These are phyloP conservation scores for Periophthalmus magnuspinnatus DNA, from an alignment of 2,797 vertebrate species.

Conservation along the genomic window DNA sequence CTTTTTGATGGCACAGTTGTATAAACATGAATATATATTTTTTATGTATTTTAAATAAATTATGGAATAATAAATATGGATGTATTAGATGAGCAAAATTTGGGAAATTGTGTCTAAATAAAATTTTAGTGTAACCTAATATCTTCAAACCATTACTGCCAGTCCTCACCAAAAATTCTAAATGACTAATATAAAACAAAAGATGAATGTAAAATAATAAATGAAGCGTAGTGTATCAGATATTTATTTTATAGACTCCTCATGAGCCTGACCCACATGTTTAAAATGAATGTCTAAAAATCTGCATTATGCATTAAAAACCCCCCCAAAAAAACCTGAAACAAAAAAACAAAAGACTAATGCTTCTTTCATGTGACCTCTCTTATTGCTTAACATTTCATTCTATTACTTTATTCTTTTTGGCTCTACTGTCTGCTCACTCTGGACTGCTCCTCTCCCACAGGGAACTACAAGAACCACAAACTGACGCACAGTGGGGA, in stretches of 20 bases:
- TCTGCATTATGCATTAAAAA: neutral
- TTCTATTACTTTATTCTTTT: neutral
- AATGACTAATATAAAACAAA: neutral
- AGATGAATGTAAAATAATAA: too few species aligned
- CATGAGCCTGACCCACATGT: neutral
- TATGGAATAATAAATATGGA: neutral
- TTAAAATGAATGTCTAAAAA: neutral
- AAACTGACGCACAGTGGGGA: slow-evolving; percentile 92
- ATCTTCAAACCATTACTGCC: neutral
- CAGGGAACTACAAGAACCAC: slow-evolving; percentile 93
- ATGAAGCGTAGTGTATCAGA: too few species aligned
- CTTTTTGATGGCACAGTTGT: neutral
- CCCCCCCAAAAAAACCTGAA: too few species aligned
- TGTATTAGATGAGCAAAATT: neutral
- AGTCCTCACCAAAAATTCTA: too few species aligned
- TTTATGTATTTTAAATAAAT: neutral
- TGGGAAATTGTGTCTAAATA: neutral
- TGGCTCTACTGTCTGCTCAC: neutral
- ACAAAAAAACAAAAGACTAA: too few species aligned
- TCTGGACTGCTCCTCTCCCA: neutral
- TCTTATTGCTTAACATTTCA: neutral
- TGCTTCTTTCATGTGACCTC: too few species aligned
- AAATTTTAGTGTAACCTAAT: neutral
- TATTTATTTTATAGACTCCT: too few species aligned
- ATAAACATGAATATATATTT: neutral